Base-by-base conservation (phyloP, 2,113 vertebrate species). In the Hydrolagus affinis region DNA sequence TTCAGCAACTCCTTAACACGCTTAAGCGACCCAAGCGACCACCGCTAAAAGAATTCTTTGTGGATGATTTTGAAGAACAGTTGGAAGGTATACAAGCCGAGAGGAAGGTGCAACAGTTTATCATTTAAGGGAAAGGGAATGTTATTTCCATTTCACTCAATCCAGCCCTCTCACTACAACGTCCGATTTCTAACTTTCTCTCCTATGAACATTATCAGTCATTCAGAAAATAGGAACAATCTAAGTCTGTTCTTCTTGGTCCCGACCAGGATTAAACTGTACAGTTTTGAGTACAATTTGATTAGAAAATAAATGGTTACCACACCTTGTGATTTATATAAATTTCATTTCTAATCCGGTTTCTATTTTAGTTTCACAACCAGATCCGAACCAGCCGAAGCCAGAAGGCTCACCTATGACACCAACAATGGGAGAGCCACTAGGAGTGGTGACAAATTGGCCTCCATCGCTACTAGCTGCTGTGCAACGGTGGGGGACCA, bases 1-100 rank as follows among this genome's bases (percentile, higher is more conserved):
- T 99, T 91, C 97, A 98, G 90, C 97, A 99, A 91, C 94, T 99
- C 86, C 94, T 99, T 14, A 97, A 98, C 88, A 98, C 97, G 15
- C 92, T 99, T 90, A 98, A 97, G 92, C 94, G 96, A 89, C 96
- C 97, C 3, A 98, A 99, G 89, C 95, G 97, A 12, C 97, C 96
- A 0, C 96, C 97, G 0, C 88, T 99, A 88, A 94, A 95, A 87
- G 97, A 99, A 86, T 99, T 98, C 92, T 99, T 98, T 80, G 92
- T 98, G 86, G 97, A 98, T 66, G 97, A 99, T 90, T 96, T 96
- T 86, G 96, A 99, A 92, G 97, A 97, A 76, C 92, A 97, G 30
- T 88, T 99, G 85, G 97, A 97, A 91, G 97, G 97, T 98, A 92
- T 14, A 28, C 90, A 90, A 7, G 56, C 25, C 14, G 11, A 23